These are phyloP conservation scores for Furnarius figulus DNA, from an alignment of 2,113 vertebrate genomes.

Conservation along the genomic window DNA sequence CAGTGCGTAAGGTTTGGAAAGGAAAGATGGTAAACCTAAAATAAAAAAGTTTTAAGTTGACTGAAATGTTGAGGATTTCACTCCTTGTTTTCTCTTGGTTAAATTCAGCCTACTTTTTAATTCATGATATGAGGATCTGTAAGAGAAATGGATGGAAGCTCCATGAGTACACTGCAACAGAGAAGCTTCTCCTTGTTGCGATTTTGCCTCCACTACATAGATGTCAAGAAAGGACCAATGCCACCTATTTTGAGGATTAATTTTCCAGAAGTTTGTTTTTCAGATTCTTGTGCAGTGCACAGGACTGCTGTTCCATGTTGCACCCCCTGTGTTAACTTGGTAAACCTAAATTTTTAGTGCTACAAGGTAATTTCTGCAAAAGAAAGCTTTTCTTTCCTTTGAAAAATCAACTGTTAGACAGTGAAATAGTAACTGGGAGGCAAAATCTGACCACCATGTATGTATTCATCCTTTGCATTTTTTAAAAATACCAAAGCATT, in stretches of 20 bases:
- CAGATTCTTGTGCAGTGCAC: background rate
- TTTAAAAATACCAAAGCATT: background rate
- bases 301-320: background rate
- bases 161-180: background rate
- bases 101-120: background rate
- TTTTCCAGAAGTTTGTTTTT: background rate
- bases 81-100: background rate
- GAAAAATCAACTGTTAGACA: background rate
- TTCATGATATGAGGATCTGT: background rate
- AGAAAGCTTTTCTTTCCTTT: background rate
- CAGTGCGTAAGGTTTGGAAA: background rate
- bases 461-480: background rate
- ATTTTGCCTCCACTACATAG: background rate
- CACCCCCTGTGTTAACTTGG: no score
- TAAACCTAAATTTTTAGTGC: background rate
- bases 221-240: background rate
- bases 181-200: background rate
- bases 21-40: background rate
- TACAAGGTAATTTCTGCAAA: background rate
- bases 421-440: background rate
- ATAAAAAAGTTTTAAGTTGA: background rate
- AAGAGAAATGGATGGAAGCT: background rate
- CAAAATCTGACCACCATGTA: background rate
- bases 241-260: background rate
- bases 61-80: background rate